Percentiles rank a stretch among this genome's conserved stretches.
Conservation (phyloP, 64 coral and sea anemone species). For the Pachyseris speciosa region DNA sequence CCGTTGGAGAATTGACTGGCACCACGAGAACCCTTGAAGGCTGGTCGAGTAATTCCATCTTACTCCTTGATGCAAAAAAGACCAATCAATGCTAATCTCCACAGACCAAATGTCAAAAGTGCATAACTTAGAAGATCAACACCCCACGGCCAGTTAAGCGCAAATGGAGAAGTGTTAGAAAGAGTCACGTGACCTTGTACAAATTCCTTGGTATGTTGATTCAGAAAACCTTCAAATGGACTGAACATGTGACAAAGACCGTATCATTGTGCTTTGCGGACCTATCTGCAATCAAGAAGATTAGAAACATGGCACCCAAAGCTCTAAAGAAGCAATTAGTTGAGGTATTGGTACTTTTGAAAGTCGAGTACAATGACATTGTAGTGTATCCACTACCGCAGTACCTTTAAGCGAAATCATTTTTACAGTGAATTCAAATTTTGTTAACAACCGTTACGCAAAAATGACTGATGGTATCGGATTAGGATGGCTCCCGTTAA, state of each 20-base stretch:
- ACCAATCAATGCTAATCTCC: slow-evolving; percentile 37
- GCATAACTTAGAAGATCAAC: neutral
- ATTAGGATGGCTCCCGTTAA: slow-evolving; percentile 32
- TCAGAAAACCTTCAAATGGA: neutral
- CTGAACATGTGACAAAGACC: neutral
- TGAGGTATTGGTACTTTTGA: slow-evolving; percentile 2
- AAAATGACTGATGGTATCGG: neutral
- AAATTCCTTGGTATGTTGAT: neutral
- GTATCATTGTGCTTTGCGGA: slow-evolving; percentile 21
- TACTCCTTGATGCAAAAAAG: slow-evolving; percentile 34
- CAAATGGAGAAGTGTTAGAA: neutral
- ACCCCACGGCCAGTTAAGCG: neutral
- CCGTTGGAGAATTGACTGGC: too few species aligned
- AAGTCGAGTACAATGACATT: neutral
- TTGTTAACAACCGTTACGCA: slow-evolving; percentile 24
- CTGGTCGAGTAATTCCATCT: slow-evolving; percentile 24
- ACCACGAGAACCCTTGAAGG: too few species aligned
- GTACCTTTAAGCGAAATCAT: neutral
- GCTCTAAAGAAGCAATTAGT: neutral
- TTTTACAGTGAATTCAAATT: neutral
- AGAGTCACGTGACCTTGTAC: neutral
- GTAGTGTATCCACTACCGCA: neutral
- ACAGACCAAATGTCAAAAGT: slow-evolving; percentile 39
- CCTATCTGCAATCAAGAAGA: slow-evolving; percentile 1
- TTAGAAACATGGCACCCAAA: neutral